These are phyloP conservation scores for Cyanoderma ruficeps DNA, from an alignment of 2,113 vertebrate genomes.

Conservation along the genomic window DNA sequence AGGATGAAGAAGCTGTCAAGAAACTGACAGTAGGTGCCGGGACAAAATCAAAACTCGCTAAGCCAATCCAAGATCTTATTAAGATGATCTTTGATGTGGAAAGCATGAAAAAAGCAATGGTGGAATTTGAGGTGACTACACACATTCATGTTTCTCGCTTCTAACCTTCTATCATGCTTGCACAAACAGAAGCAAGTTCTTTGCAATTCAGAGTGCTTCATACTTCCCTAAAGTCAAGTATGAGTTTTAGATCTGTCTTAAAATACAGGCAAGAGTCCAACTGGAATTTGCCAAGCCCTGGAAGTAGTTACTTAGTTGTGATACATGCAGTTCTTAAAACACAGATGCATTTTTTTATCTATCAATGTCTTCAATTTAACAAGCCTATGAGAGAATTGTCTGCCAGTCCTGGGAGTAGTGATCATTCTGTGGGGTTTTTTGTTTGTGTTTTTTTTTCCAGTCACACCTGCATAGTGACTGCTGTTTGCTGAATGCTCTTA, in stretches of 20 bases:
- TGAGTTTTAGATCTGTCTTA: background rate
- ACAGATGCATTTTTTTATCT: background rate
- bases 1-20: conserved; percentile 97
- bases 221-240: background rate
- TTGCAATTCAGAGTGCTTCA: background rate
- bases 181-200: background rate
- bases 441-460: background rate
- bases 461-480: background rate
- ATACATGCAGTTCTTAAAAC: background rate
- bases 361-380: background rate
- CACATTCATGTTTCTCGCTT: background rate
- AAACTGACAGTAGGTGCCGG: conserved; percentile 87
- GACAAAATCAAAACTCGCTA: conserved; percentile 88
- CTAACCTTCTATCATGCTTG: background rate
- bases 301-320: background rate
- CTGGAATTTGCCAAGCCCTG: background rate
- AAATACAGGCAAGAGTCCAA: background rate
- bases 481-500: background rate
- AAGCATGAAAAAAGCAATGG: conserved; percentile 99
- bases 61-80: conserved; percentile 92
- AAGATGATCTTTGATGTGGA: conserved; percentile 97
- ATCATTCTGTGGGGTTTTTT: background rate
- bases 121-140: conserved; percentile 91
- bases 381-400: background rate
- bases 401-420: background rate